phyloP scores from a whole-genome alignment of 2,888 invertebrate genomes.

The Apamea crenata region DNA sequence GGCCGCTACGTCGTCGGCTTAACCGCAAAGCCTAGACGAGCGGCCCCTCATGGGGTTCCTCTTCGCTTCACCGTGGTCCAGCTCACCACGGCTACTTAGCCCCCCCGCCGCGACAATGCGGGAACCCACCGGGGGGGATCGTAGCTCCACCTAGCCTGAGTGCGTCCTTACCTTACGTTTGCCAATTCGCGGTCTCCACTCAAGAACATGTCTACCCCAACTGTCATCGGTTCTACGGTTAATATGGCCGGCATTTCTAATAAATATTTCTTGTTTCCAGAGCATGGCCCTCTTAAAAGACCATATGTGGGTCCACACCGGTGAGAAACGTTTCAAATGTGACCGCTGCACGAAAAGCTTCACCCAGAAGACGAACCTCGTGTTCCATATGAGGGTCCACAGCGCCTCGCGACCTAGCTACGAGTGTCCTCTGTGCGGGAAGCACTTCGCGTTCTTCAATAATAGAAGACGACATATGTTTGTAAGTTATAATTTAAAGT shows the following conservation, averaged over 20 bases:
- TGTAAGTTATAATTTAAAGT: constrained; percentile 71
- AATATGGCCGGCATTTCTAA: not conserved
- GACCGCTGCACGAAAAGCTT: constrained; percentile 85
- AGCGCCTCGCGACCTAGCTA: constrained; percentile 78
- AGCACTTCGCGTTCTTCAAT: constrained; percentile 85
- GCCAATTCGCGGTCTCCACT: too few species aligned
- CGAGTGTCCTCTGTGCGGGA: constrained; percentile 85
- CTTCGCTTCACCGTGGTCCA: too few species aligned
- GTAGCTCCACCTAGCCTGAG: too few species aligned
- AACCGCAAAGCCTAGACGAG: too few species aligned
- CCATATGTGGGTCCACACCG: constrained; percentile 87
- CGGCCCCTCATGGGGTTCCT: too few species aligned
- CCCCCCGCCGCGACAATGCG: too few species aligned
- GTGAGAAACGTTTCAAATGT: constrained; percentile 86
- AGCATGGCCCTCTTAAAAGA: constrained; percentile 85
- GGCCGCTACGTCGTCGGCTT: too few species aligned
- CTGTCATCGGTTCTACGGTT: too few species aligned
- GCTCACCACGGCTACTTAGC: too few species aligned
- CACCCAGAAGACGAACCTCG: constrained; percentile 84
- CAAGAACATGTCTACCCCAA: too few species aligned
- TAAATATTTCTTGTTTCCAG: constrained; percentile 63
- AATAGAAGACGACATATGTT: constrained; percentile 86
- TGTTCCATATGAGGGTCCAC: constrained; percentile 84
- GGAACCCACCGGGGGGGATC: too few species aligned
- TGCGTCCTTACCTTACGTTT: too few species aligned